Evolutionary conservation across 2,797 vertebrate genomes (phyloP), one percentile per base, ranked within the genome.

Genomic region (Clarias platycephalus): DNA sequence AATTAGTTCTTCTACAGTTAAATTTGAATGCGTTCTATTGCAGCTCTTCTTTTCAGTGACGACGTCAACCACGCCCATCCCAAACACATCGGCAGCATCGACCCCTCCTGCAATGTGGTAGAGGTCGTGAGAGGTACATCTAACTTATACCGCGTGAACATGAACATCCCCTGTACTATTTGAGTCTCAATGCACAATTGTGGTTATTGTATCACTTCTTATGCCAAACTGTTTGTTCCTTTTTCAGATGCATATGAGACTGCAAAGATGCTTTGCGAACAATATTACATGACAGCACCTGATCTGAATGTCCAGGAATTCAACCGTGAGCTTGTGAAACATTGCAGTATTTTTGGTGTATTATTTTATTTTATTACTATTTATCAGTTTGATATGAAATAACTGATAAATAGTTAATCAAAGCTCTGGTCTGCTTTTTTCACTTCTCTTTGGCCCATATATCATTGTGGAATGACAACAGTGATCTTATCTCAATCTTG

Each of bases 41-140:
- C 84, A 96, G 96, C 95, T 57, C 94, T 96, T 67, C 93, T 97
- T 0, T 97, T 97, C 90, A 95, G 96, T 20, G 95, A 93, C 44
- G 94, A 95, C 88, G 94, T 93, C 88, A 96, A 95, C 90, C 95
- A 94, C 68, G 94, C 94, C 79, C 95, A 96, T 89, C 96, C 96
- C 64, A 96, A 96, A 88, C 95, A 96, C 88, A 97, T 96, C 55
- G 96, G 96, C 80, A 95, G 96, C 88, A 97, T 97, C 44, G 96
- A 97, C 90, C 96, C 96, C 83, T 91, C 92, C 49, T 96, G 96
- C 92, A 94, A 95, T 16, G 96, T 97, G 70, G 91, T 94, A 63
- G 96, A 96, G 63, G 95, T 97, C 49, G 95, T 96, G 67, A 95
- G 94, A 94, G 96, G 96, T 96, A 93, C 4, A n/a, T 20, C 5